Conservation (phyloP, 2,888 invertebrate species). For the Sympetrum striolatum region DNA sequence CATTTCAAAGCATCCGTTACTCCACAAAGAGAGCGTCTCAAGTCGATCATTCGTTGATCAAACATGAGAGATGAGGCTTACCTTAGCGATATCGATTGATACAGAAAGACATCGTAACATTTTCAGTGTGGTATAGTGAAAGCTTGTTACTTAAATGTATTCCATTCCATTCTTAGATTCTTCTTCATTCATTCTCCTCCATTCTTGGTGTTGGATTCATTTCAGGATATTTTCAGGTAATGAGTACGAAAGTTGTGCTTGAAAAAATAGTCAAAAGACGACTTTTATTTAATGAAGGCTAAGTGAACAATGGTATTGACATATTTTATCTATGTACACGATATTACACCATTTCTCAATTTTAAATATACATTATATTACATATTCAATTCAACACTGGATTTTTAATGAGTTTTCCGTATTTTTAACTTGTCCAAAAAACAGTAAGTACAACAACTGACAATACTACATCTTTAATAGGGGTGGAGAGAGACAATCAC, state of each 20-base stretch:
- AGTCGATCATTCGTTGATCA: too few species aligned
- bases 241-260: constrained; percentile 9
- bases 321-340: constrained; percentile 45
- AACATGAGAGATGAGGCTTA: too few species aligned
- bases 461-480: constrained; percentile 38
- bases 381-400: constrained; percentile 34
- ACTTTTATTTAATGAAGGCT: constrained; percentile 44
- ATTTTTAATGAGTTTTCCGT: constrained; percentile 27
- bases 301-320: constrained; percentile 45
- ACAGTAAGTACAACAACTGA: constrained; percentile 45
- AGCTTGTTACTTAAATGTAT: too few species aligned
- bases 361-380: constrained; percentile 44
- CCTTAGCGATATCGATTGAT: too few species aligned
- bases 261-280: constrained; percentile 45
- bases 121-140: too few species aligned
- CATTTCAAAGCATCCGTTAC: too few species aligned
- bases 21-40: too few species aligned
- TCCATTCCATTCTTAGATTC: too few species aligned
- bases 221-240: neutral
- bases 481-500: constrained; percentile 16
- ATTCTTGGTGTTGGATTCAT: too few species aligned
- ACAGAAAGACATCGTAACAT: too few species aligned
- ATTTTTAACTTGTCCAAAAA: constrained; percentile 45
- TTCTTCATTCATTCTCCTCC: too few species aligned
- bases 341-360: constrained; percentile 42